phyloP scores from a whole-genome alignment of 2,888 invertebrate genomes.

The Halictus quadricinctus region DNA sequence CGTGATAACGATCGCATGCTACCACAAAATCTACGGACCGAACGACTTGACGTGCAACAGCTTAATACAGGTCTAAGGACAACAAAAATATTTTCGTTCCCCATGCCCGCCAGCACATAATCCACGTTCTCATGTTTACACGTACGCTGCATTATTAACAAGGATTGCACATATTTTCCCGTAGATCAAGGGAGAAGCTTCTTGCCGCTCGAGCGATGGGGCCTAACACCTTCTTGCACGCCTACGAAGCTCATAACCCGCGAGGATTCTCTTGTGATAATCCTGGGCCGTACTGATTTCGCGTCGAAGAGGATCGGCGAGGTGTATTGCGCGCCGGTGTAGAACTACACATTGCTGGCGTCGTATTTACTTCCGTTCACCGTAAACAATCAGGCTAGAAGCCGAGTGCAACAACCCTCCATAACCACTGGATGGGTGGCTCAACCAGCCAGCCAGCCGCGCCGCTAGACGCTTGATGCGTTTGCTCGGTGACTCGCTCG shows the following conservation, averaged over 20 bases:
- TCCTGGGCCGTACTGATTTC: not conserved
- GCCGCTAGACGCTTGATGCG: slow-evolving; percentile 11
- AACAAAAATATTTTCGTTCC: not conserved
- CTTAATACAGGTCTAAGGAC: not conserved
- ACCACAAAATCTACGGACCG: not conserved
- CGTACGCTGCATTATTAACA: not conserved
- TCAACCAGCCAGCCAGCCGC: slow-evolving; percentile 19
- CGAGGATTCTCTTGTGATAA: not conserved
- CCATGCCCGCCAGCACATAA: not conserved
- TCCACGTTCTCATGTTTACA: not conserved
- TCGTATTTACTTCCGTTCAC: slow-evolving; percentile 41
- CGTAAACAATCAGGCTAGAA: slow-evolving; percentile 22
- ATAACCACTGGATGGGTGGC: slow-evolving; percentile 30
- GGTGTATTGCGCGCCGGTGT: not conserved
- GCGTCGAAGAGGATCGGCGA: slow-evolving; percentile 22
- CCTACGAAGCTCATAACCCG: slow-evolving; percentile 18
- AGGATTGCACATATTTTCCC: not conserved
- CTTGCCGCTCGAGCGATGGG: not conserved
- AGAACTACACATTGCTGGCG: slow-evolving; percentile 18
- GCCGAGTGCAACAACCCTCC: slow-evolving; percentile 51
- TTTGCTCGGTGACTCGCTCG: not conserved
- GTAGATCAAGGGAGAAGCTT: not conserved
- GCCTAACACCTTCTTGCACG: not conserved
- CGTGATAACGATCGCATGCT: not conserved
- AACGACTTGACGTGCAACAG: not conserved